Base-by-base conservation (phyloP, 2,797 vertebrate genomes). In the Hippopotamyrus pictus region DNA sequence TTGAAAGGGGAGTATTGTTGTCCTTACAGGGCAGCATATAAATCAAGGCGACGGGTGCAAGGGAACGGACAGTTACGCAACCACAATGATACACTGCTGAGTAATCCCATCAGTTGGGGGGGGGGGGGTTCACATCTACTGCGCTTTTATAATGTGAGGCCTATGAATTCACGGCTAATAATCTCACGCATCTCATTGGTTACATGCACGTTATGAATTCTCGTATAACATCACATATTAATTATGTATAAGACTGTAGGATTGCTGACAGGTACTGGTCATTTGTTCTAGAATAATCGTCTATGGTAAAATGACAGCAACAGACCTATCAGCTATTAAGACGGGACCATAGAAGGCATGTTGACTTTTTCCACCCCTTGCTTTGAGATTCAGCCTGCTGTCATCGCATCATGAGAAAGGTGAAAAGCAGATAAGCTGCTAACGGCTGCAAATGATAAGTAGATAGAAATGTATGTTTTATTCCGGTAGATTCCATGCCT, bases 1-100 rank as follows among this genome's bases (percentile, higher is more conserved):
- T 33, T 87, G 84, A 89, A 85, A 87, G 89, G 69, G 33, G 86
- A 53, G 44, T 7, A 88, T 51, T 79, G 88, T 88, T 82, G 65
- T 79, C 69, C 46, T 88, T 88, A 51, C 87, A 12, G 17, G 44
- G 11, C 65, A 51, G 87, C 87, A 46, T 46, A 83, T 83, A 89
- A 89, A 86, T 46, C 29, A 86, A 53, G 83, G 22, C 3, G 29
- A 53, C 51, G 46, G 25, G 84, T 54, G 51, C 48, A 12, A 86
- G 29, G 25, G 48, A 86, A 86, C 0, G 50, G 51, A 54, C 50
- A 86, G 84, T 86, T 86, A 54, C 53, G 33, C 53, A 87, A 87
- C 86, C 33, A 59, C 54, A 59, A 59, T 87, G 86, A 87, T 87
- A 53, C 53, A 87, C 53, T 59, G 86, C 53, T 87, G 86, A 87